Conservation (phyloP, 2,797 vertebrate genomes). For the Helicolenus hilgendorfi region DNA sequence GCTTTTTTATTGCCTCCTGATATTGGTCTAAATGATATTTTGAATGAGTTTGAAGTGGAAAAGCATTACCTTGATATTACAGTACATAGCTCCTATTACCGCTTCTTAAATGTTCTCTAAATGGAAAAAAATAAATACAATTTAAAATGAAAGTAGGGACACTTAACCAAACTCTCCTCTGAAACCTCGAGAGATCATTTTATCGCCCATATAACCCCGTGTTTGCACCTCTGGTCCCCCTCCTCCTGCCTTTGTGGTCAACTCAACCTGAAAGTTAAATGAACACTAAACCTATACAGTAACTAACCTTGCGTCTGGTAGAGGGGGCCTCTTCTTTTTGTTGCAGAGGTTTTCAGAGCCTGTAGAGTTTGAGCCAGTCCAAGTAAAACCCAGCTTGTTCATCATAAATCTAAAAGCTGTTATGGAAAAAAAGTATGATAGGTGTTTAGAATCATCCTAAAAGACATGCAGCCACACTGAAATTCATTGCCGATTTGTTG, state of each 20-base stretch:
- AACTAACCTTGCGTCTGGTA: fast-evolving
- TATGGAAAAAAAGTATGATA: neutral
- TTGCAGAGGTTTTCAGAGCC: neutral
- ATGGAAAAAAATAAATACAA: neutral
- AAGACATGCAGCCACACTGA: neutral
- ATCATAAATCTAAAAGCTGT: neutral
- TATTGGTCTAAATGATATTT: neutral
- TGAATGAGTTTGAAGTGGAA: neutral
- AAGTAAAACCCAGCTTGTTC: neutral
- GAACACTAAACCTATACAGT: neutral
- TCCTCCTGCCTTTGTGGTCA: neutral
- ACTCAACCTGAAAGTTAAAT: neutral
- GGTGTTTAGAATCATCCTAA: neutral
- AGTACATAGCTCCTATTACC: neutral
- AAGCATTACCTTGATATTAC: neutral
- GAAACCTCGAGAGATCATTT: neutral
- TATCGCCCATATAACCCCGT: neutral
- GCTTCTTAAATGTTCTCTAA: neutral
- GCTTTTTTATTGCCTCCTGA: neutral
- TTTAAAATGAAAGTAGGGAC: neutral
- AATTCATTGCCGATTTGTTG: neutral
- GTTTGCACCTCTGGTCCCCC: neutral
- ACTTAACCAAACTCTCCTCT: neutral
- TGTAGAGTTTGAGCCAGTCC: neutral
- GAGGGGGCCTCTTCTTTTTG: neutral